Base-by-base conservation (phyloP, 64 coral and sea anemone species). In the Pocillopora verrucosa region DNA sequence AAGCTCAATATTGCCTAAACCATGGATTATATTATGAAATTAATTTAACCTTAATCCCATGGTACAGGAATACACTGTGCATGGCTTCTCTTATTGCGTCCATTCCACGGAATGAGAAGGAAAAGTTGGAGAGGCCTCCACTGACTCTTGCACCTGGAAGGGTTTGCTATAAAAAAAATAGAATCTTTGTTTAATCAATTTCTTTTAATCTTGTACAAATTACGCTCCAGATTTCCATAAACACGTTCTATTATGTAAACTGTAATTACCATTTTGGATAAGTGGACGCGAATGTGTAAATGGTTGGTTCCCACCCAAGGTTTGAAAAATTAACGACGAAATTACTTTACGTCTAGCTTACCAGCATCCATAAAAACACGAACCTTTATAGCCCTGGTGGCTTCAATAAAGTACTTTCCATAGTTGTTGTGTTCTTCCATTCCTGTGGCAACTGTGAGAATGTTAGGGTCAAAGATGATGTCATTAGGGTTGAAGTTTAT, bases 381-480 rank as follows among this genome's bases (percentile, higher is more conserved):
- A 17, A 98, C 97, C 94, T 99, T 99, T 16, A 99, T 99, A 14
- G 61, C 83, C 64, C 78, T 90, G 19, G 93, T 93, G 11, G 97
- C 84, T 74, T 99, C 91, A 56, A 99, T 91, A 74, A 95, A 99
- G 74, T 93, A 99, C 72, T 99, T 99, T 61, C 97, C 97, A 77
- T 99, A 99, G 77, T 99, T 99, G 34, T 81, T 99, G 65, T 99
- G 97, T 36, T 99, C 97, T 9, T 99, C 97, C 64, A 99, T 99
- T 9, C 97, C 97, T 12, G 97, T 99, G 26, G 97, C 97, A 68
- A 99, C 91, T 22, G 97, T 99, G 60, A 99, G 86, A 77, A 99
- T 99, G 84, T 99, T 99, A 9, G 97, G 97, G 88, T 99, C 97
- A 82, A 99, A 99, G 76, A 99, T 99, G 65, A 99, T 99, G 74